Conservation (phyloP, 2,888 invertebrate species). For the Strigamia maritima region DNA sequence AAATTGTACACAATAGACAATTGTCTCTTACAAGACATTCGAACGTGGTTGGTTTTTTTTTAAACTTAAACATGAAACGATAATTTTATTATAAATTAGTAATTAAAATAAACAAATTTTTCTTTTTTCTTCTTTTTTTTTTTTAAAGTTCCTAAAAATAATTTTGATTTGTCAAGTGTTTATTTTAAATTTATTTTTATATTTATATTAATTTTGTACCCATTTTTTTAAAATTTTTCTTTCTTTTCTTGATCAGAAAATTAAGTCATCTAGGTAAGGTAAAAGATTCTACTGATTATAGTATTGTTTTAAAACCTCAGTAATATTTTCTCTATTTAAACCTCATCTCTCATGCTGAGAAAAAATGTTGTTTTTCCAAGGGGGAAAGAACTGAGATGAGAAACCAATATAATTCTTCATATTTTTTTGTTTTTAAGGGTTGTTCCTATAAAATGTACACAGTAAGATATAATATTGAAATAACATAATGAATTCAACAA, state of each 20-base stretch:
- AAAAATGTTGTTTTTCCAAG: slow-evolving; percentile 19
- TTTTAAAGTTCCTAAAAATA: slow-evolving; percentile 26
- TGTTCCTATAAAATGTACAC: slow-evolving; percentile 30
- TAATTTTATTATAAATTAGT: neutral
- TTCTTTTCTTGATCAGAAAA: neutral
- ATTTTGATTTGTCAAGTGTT: neutral
- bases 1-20: slow-evolving; percentile 14
- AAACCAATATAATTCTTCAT: slow-evolving; percentile 29
- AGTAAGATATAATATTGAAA: neutral
- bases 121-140: neutral
- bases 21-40: neutral
- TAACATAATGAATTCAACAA: neutral
- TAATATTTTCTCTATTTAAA: neutral
- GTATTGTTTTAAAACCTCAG: neutral
- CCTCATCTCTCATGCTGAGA: slow-evolving; percentile 7
- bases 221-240: neutral
- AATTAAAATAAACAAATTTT: neutral
- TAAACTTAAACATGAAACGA: neutral
- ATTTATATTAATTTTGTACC: neutral
- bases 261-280: neutral
- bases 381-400: slow-evolving; percentile 8
- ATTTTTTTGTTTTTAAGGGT: slow-evolving; percentile 17
- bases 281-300: neutral
- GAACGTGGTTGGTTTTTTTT: neutral
- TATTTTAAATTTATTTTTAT: neutral